phyloP scores from a whole-genome alignment of 64 coral and sea anemone genomes.

The Pocillopora damicornis region DNA sequence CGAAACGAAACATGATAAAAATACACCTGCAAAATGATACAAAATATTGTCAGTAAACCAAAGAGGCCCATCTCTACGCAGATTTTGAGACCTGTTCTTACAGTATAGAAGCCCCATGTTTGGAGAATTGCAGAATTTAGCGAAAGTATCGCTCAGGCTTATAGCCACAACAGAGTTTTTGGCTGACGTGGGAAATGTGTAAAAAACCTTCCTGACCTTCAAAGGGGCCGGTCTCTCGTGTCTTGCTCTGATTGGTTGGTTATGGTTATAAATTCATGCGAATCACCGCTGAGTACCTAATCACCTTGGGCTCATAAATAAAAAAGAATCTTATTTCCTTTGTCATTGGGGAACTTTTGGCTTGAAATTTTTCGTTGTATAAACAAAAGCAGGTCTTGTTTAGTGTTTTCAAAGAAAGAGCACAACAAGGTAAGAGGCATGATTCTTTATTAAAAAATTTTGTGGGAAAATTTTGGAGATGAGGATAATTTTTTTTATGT shows the following conservation, averaged over 20 bases:
- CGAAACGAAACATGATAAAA: conserved; percentile 49
- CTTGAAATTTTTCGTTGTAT: neutral
- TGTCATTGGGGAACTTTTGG: neutral
- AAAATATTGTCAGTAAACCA: conserved; percentile 5
- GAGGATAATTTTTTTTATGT: neutral
- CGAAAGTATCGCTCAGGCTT: neutral
- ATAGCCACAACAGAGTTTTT: neutral
- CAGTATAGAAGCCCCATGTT: conserved; percentile 60
- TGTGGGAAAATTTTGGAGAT: neutral
- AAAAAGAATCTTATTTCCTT: neutral
- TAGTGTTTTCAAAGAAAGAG: too few relatives aligned
- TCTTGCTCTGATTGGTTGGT: conserved; percentile 86
- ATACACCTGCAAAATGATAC: conserved; percentile 58
- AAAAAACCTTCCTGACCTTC: conserved; percentile 47
- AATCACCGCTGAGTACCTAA: conserved; percentile 28
- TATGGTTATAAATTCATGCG: neutral
- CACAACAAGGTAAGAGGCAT: too few relatives aligned
- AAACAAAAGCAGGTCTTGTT: neutral
- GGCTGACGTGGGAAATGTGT: conserved; percentile 14
- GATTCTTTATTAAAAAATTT: neutral
- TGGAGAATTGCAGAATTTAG: conserved; percentile 5
- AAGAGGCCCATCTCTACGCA: neutral
- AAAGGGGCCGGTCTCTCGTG: conserved; percentile 90
- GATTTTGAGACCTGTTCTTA: conserved; percentile 43
- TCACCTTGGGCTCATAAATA: conserved; percentile 14